These are phyloP conservation scores for Stegophylla sp. DNA, from an alignment of 2,888 invertebrate genomes.

Conservation along the genomic window DNA sequence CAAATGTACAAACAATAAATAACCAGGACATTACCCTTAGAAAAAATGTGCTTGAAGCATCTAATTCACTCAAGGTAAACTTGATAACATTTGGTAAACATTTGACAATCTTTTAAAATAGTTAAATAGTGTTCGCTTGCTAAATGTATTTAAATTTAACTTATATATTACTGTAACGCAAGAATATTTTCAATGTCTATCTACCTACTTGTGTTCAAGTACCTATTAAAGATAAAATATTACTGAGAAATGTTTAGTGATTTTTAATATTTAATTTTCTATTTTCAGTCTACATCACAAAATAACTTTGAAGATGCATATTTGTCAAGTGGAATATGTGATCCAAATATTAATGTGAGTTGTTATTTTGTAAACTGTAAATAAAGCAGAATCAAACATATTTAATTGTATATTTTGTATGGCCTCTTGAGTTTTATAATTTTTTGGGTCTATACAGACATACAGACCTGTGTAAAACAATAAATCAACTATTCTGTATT, in stretches of 20 bases:
- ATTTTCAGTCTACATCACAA: conserved; percentile 15
- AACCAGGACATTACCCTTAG: not conserved
- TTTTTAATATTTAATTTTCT: conserved; percentile 7
- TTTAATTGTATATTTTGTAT: too few species aligned
- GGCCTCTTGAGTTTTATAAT: too few species aligned
- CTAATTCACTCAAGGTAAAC: not conserved
- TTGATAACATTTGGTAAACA: not conserved
- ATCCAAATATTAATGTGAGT: conserved; percentile 50
- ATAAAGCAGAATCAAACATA: not conserved
- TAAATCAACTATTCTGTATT: too few species aligned
- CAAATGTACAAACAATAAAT: not conserved
- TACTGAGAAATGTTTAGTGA: too few species aligned
- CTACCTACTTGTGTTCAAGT: not conserved
- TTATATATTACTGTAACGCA: too few species aligned
- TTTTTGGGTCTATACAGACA: too few species aligned
- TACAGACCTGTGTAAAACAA: too few species aligned
- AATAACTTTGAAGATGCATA: conserved; percentile 21
- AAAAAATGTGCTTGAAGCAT: conserved; percentile 9
- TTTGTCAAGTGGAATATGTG: conserved; percentile 43
- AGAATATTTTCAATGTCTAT: too few species aligned
- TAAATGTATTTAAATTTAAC: too few species aligned
- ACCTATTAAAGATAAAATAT: not conserved
- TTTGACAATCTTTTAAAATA: too few species aligned
- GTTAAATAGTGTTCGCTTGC: too few species aligned
- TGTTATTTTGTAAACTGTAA: not conserved